phyloP scores from a whole-genome alignment of 2,113 vertebrate genomes.

The Oncorhynchus masou region DNA sequence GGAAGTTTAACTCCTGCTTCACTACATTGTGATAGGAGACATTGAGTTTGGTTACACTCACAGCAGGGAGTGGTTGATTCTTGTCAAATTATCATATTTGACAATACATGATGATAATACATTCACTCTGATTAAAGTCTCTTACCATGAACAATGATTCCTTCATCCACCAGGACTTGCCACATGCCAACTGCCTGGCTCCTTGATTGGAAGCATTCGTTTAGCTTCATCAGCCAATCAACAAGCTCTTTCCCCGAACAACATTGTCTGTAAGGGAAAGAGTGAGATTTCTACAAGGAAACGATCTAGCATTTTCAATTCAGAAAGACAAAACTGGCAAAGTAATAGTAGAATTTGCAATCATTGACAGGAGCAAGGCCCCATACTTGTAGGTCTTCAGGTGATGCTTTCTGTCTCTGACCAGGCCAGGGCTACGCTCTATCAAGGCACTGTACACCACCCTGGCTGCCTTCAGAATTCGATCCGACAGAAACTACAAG shows the following conservation, averaged over 20 bases:
- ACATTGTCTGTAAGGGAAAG: slow-evolving; percentile 76
- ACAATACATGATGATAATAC: too few species aligned
- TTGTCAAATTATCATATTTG: too few species aligned
- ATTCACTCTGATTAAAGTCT: not conserved
- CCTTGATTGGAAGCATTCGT: slow-evolving; percentile 76
- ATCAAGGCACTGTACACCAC: slow-evolving; percentile 78
- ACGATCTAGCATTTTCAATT: not conserved
- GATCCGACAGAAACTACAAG: slow-evolving; percentile 82
- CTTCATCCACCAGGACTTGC: slow-evolving; percentile 91
- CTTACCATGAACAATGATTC: slow-evolving; percentile 86
- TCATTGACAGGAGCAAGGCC: not conserved
- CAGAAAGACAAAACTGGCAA: not conserved
- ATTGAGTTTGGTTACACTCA: too few species aligned
- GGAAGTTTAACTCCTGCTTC: slow-evolving; percentile 90
- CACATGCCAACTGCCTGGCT: slow-evolving; percentile 87
- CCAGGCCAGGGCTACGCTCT: slow-evolving; percentile 74
- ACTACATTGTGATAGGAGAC: slow-evolving; percentile 66
- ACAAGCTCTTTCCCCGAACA: slow-evolving; percentile 89
- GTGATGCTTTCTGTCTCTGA: slow-evolving; percentile 90
- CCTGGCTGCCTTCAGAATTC: slow-evolving; percentile 82
- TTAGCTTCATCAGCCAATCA: slow-evolving; percentile 83
- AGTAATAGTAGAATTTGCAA: not conserved
- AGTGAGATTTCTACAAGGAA: not conserved
- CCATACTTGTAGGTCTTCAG: slow-evolving; percentile 85
- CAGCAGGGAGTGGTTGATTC: not conserved